Conservation (phyloP, 2,888 invertebrate genomes). For the Galeopsomyia nigrocyanea region DNA sequence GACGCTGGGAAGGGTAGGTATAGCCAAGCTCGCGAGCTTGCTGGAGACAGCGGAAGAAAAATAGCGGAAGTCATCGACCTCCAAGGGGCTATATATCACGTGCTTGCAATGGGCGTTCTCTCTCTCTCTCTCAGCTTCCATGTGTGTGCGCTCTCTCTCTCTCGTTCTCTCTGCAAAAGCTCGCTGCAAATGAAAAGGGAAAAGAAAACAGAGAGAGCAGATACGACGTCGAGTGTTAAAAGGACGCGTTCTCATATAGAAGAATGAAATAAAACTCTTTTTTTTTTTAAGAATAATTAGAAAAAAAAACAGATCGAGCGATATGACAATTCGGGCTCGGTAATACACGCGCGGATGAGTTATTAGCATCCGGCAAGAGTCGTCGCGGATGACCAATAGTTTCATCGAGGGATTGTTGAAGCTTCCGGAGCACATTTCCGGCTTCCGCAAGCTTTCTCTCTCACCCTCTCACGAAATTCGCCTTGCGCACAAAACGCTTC, state of each 20-base stretch:
- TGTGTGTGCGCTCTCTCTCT: slow-evolving; percentile 39
- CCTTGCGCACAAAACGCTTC: neutral
- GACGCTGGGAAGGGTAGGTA: slow-evolving; percentile 62
- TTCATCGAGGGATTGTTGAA: slow-evolving; percentile 70
- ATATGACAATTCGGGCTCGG: slow-evolving; percentile 47
- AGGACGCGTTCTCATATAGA: slow-evolving; percentile 9
- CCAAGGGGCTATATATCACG: slow-evolving; percentile 73
- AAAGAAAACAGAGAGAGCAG: slow-evolving; percentile 47
- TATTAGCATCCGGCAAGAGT: slow-evolving; percentile 67
- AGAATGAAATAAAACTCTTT: slow-evolving; percentile 31
- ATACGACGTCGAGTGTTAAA: slow-evolving; percentile 7
- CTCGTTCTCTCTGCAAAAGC: neutral
- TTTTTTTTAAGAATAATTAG: too few species aligned
- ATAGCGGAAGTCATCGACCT: slow-evolving; percentile 76
- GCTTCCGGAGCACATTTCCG: slow-evolving; percentile 70
- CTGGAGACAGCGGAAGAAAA: slow-evolving; percentile 74
- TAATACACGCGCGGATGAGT: slow-evolving; percentile 63
- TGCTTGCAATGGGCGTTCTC: slow-evolving; percentile 58
- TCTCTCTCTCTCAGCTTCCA: slow-evolving; percentile 18
- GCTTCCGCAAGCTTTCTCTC: slow-evolving; percentile 61
- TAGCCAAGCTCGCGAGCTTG: slow-evolving; percentile 58
- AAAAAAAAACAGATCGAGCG: neutral
- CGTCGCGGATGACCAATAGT: slow-evolving; percentile 69
- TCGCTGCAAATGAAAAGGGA: slow-evolving; percentile 46
- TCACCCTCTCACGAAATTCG: slow-evolving; percentile 1